Conservation (phyloP, 92 coral and sea anemone species). For the Epizoanthus rinbou region DNA sequence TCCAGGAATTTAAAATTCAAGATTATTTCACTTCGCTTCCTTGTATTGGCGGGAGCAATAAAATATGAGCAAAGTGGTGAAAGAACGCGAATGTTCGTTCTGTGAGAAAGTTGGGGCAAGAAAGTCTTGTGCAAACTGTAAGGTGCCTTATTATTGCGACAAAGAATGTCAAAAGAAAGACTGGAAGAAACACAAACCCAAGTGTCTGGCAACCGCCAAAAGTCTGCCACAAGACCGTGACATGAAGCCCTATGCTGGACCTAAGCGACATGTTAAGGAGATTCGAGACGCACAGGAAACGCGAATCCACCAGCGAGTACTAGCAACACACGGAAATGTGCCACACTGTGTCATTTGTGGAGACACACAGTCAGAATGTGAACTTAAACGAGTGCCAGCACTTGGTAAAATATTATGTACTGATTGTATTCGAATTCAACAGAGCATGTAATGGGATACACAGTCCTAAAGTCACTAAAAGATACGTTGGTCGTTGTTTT, state of each 20-base stretch:
- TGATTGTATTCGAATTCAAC: constrained; percentile 11
- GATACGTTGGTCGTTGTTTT: too few relatives aligned
- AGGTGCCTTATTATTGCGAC: neutral
- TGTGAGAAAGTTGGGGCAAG: neutral
- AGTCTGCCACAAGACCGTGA: neutral
- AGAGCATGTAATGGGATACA: neutral
- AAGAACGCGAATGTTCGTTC: neutral
- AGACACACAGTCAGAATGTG: neutral
- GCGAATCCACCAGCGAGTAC: neutral
- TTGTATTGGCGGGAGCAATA: neutral
- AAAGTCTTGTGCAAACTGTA: neutral
- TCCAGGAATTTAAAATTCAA: too few relatives aligned
- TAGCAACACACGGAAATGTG: constrained; percentile 8
- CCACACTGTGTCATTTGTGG: constrained; percentile 10
- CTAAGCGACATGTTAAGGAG: neutral
- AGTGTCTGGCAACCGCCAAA: constrained; percentile 5
- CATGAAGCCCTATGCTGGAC: neutral
- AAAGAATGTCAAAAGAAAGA: constrained; percentile 7
- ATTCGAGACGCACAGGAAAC: neutral
- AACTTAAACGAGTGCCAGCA: constrained; percentile 1
- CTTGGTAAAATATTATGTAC: constrained; percentile 1
- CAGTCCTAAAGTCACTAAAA: too few relatives aligned
- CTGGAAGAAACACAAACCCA: neutral
- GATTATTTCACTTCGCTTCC: neutral
- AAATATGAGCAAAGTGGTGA: neutral